A percentile compares a stretch with the other conserved stretches of the same genome.
Evolutionary conservation across 2,113 vertebrate genomes (phyloP).

Genomic region (Leucopternis melanops): DNA sequence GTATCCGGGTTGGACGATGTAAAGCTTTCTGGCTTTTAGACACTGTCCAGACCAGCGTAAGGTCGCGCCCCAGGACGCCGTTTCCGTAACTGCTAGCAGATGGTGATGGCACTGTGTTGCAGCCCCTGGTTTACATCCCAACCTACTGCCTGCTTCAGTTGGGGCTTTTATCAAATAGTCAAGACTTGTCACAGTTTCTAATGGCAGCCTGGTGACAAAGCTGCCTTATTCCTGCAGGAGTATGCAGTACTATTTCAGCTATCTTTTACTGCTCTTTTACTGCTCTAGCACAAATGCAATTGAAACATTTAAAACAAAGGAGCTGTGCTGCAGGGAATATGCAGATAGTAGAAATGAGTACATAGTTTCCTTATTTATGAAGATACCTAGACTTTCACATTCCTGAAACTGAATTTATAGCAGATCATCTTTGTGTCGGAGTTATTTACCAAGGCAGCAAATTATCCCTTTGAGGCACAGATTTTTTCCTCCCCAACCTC

Average conservation of each 20-base stretch:
- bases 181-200: not conserved
- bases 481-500: not conserved
- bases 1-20: not conserved
- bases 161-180: not conserved
- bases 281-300: not conserved
- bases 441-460: not conserved
- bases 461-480: not conserved
- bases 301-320: not conserved
- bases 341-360: not conserved
- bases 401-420: not conserved
- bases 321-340: not conserved
- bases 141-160: not conserved
- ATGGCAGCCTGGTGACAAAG: not conserved
- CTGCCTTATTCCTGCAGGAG: not conserved
- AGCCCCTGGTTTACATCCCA: not conserved
- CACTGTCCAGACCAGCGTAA: not conserved
- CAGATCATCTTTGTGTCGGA: not conserved
- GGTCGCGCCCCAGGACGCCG: fast-evolving
- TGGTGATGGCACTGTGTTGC: not conserved
- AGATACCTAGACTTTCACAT: not conserved
- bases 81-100: not conserved
- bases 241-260: not conserved
- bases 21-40: not conserved
- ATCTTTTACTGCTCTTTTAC: not conserved
- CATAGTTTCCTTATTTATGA: not conserved